A percentile compares a stretch with the other conserved stretches of the same genome.
These are phyloP conservation scores for Saccostrea glomerata DNA, from an alignment of 1,140 invertebrate species.

Conservation along the genomic window DNA sequence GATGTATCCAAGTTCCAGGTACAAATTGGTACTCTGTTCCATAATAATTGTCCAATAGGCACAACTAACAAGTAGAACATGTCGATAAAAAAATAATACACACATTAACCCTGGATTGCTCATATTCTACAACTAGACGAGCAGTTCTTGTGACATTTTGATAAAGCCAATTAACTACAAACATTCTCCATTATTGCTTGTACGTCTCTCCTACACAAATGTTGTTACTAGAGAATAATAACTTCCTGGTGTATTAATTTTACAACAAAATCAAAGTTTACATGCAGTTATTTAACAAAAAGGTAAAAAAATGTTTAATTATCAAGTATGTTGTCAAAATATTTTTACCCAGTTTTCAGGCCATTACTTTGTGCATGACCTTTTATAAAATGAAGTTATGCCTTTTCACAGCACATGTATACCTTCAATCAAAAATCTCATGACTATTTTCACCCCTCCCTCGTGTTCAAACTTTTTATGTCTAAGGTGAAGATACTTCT, in stretches of 20 bases:
- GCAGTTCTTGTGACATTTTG: not conserved
- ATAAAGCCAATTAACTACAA: slow-evolving; percentile 1
- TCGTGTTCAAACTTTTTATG: no score
- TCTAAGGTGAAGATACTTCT: no score
- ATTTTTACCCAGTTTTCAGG: no score
- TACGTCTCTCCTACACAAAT: not conserved
- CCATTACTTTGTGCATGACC: no score
- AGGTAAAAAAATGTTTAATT: no score
- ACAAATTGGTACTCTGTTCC: not conserved
- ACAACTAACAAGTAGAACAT: not conserved
- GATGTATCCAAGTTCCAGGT: not conserved
- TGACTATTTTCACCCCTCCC: no score
- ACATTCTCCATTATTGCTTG: not conserved
- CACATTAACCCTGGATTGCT: not conserved
- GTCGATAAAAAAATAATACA: not conserved
- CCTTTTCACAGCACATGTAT: no score
- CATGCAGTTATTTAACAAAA: no score
- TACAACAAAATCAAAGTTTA: no score
- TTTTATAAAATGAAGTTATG: no score
- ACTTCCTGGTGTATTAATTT: not conserved
- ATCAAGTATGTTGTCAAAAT: no score
- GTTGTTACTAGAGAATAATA: not conserved
- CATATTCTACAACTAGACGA: not conserved
- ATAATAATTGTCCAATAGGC: not conserved
- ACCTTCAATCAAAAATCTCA: no score